Evolutionary conservation across 2,888 invertebrate genomes (phyloP), one percentile per base, ranked within the genome.

Genomic region (Tenthredo scrophulariae): DNA sequence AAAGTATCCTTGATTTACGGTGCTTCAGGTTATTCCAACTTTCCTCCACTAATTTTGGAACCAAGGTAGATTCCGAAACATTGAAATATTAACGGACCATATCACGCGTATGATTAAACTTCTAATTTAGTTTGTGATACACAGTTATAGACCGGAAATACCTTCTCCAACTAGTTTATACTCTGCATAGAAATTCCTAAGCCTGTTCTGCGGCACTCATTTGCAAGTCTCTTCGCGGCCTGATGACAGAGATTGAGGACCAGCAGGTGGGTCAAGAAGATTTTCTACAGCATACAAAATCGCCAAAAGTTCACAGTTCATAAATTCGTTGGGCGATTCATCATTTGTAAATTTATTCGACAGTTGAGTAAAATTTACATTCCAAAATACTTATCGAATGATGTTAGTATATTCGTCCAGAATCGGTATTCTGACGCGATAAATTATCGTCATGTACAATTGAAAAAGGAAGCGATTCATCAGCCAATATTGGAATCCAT

Each of bases 221-320:
- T 33, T 33, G 33, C 33, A 7, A 18, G 15, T 50, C 46, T 77
- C 29, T 50, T 54, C n/a, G 13, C n/a, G 22, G 43, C n/a, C 1
- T n/a, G 29, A 54, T 77, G 77, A 77, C 50, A 77, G 77, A 77
- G 77, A 77, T 50, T 46, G 77, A 77, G 22, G 50, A 54, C 50
- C 22, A 50, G 77, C 77, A 18, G 77, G 15, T 77, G 77, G 77
- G 77, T 50, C 77, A 77, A 54, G 33, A 54, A 50, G 50, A 54
- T 77, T 77, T 40, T 77, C 29, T 13, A 29, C 33, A 54, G 18
- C 3, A 54, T 54, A 77, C 54, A 77, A 15, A 75, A n/a, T 22
- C 43, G n/a, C 7, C 29, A 33, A 33, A 13, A 62, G 54, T 26
- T 67, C 18, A 18, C 18, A 6, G 26, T 18, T 33, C 62, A 29